Base-by-base conservation (phyloP, 2,113 vertebrate genomes). In the Trinectes maculatus region DNA sequence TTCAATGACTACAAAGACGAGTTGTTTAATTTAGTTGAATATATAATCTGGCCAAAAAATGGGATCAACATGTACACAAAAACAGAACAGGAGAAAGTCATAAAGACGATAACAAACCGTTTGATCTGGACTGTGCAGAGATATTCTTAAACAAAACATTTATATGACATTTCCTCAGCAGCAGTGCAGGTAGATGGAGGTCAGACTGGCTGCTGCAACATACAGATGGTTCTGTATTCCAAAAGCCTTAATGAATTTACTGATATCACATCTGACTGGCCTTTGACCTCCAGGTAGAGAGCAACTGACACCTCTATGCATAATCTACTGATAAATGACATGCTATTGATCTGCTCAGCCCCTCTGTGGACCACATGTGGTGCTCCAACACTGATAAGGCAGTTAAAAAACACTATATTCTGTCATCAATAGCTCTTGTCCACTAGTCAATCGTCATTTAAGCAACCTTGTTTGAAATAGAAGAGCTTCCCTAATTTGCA, bases 361-460 rank as follows among this genome's bases (percentile, higher is more conserved):
- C 63, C 54, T 62, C 43, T 64, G 61, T 22, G 16, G 43, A 51
- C 25, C 58, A 77, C 52, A 63, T 67, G 60, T n/a, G 36, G 49
- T 36, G 52, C 62, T 66, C 15, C 10, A 28, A 66, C 66, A 68
- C 72, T 21, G 64, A 75, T 74, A 71, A 68, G 65, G 70, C 60
- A 33, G 78, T 79, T 72, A 84, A 82, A 87, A 86, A 71, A 53
- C 79, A 76, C 57, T 73, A 34, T 21, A 81, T 74, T 64, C 26
- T 51, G 62, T 63, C 74, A 74, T 66, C 36, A 21, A 80, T 69
- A 59, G 37, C 58, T 44, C 52, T 33, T 54, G 49, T 67, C 44
- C 49, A 10, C 59, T 28, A 66, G 46, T 85, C 83, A 83, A 78
- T 76, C 70, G 61, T 62, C 53, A 25, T 85, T 86, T 62, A 83